Conservation (phyloP, 2,797 vertebrate genomes). For the Pempheris klunzingeri region DNA sequence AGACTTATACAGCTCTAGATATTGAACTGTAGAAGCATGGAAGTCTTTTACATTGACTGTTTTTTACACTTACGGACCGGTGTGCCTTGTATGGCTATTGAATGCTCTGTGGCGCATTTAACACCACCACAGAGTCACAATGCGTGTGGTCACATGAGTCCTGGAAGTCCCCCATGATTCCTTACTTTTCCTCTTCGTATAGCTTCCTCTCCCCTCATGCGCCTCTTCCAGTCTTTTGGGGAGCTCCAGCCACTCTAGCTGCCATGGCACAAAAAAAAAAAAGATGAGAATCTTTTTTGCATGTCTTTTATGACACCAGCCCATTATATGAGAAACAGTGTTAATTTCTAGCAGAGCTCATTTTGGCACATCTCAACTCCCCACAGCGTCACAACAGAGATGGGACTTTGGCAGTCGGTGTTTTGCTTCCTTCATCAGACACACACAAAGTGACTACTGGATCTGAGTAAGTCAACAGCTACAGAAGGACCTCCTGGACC, state of each 20-base stretch:
- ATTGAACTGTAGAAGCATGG: conserved; percentile 5
- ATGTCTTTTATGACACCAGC: conserved; percentile 38
- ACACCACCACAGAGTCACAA: conserved; percentile 14
- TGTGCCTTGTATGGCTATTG: conserved; percentile 28
- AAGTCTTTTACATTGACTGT: background rate
- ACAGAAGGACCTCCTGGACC: conserved; percentile 18
- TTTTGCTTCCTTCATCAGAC: conserved; percentile 44
- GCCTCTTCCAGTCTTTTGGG: conserved; percentile 12
- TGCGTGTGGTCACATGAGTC: conserved; percentile 31
- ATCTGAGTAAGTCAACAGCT: conserved; percentile 48
- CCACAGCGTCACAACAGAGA: conserved; percentile 50
- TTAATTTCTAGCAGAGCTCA: conserved; percentile 61
- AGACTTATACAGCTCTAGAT: background rate
- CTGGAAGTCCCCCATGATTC: conserved; percentile 21
- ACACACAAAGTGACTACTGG: conserved; percentile 42
- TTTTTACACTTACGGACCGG: conserved; percentile 14
- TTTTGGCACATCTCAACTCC: conserved; percentile 52
- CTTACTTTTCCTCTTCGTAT: conserved; percentile 7
- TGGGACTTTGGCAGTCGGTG: conserved; percentile 46
- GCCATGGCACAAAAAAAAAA: conserved; percentile 27
- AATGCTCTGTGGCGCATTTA: conserved; percentile 19
- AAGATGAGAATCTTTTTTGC: conserved; percentile 25
- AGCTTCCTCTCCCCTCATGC: conserved; percentile 1
- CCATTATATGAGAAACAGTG: conserved; percentile 53
- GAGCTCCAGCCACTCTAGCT: conserved; percentile 21